Base-by-base conservation (phyloP, 2,888 invertebrate genomes). In the Harpalus rubripes region DNA sequence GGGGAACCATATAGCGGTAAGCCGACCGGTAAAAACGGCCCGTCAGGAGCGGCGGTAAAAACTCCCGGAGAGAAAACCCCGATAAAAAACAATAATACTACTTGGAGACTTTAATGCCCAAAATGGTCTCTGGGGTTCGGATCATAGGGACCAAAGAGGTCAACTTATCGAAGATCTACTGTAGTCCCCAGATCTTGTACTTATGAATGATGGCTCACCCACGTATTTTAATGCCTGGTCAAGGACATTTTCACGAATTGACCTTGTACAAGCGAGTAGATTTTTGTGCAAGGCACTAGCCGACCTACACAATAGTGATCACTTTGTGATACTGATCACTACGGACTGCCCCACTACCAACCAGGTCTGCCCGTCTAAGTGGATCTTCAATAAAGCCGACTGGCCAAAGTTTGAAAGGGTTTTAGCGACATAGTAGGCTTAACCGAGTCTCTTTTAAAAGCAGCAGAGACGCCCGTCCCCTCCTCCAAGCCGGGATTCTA, bases 61-160 rank as follows among this genome's bases (percentile, higher is more conserved):
- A n/a, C n/a, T n/a, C n/a, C n/a, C n/a, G n/a, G n/a, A n/a, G n/a
- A n/a, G n/a, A n/a, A n/a, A n/a, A n/a, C n/a, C n/a, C n/a, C n/a
- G n/a, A n/a, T n/a, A n/a, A n/a, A n/a, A n/a, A n/a, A n/a, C n/a
- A n/a, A n/a, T 86, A 15, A 72, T 87, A 2, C 56, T 87, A 0
- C 32, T 86, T 0, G 87, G 87, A 0, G 88, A 88, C 22, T 87
- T 87, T 22, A 87, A 88, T 22, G 87, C 86, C 15, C 87, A 88
- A 16, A 86, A 72, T 26, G 7, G 41, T 0, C 0, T 87, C 2
- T 88, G 87, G 87, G 86, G 87, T 10, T 87, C 86, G 1, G 15
- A 52, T 3, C 59, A 85, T 59, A 76, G n/a, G 1, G 87, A 87
- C 22, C 5, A 15, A 10, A 58, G 85, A 22, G 86, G 87, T 0